Percentiles rank a stretch among this genome's conserved stretches.
phyloP scores from a whole-genome alignment of 2,888 invertebrate species.

The Megamerina dolium region DNA sequence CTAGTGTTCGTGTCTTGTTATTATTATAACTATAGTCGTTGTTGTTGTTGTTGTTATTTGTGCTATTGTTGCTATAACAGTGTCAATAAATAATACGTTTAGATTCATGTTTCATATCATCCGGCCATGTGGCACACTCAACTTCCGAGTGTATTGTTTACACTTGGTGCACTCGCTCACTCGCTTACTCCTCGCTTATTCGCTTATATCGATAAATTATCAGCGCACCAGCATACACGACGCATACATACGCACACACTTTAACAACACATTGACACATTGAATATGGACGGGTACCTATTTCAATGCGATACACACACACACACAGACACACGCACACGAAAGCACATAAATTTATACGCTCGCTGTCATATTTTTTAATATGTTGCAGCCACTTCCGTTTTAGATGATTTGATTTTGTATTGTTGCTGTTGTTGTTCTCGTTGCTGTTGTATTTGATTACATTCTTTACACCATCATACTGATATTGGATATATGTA shows the following conservation, averaged over 20 bases:
- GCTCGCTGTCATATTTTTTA: slow-evolving; percentile 8
- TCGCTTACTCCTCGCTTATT: background rate
- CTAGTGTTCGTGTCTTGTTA: too few relatives aligned
- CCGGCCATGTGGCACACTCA: background rate
- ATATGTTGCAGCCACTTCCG: slow-evolving; percentile 5
- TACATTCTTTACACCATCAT: slow-evolving; percentile 8
- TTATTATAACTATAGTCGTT: too few relatives aligned
- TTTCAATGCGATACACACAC: background rate
- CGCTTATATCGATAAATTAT: slow-evolving; percentile 5
- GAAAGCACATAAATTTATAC: slow-evolving; percentile 10
- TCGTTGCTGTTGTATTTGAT: slow-evolving; percentile 3
- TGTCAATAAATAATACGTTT: too few relatives aligned
- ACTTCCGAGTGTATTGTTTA: background rate
- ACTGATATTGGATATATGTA: slow-evolving; percentile 3
- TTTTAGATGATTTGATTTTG: slow-evolving; percentile 9
- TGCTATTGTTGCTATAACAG: too few relatives aligned
- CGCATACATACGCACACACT: background rate
- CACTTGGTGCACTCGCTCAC: background rate
- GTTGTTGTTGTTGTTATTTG: too few relatives aligned
- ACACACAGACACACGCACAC: background rate
- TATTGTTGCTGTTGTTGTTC: too few relatives aligned
- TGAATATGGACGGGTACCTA: too few relatives aligned
- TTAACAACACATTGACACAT: too few relatives aligned
- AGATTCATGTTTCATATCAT: slow-evolving; percentile 7
- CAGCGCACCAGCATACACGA: background rate